A percentile compares a stretch with the other conserved stretches of the same genome.
Conservation (phyloP, 2,113 vertebrate species). For the Rafetus swinhoei region DNA sequence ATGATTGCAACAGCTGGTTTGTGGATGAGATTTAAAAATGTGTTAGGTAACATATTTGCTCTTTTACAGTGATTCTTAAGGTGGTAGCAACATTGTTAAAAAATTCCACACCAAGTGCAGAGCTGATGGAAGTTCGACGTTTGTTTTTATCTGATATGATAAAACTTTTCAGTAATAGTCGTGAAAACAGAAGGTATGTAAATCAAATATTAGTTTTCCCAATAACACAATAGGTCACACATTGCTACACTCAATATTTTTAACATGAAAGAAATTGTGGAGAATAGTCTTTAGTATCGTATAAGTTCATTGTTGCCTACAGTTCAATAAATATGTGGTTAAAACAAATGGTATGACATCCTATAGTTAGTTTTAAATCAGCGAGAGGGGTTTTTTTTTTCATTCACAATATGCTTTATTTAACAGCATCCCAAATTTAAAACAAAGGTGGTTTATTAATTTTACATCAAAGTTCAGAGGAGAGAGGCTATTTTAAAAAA, state of each 20-base stretch:
- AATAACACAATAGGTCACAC: not conserved
- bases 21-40: slow-evolving; percentile 8
- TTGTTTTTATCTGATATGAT: slow-evolving; percentile 99
- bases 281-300: not conserved
- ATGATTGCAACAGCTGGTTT: not conserved
- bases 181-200: slow-evolving; percentile 95
- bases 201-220: not conserved
- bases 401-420: not conserved
- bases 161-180: slow-evolving; percentile 98
- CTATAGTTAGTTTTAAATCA: not conserved
- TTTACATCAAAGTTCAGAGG: not conserved
- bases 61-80: slow-evolving; percentile 94
- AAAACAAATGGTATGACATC: not conserved
- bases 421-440: not conserved
- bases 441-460: not conserved
- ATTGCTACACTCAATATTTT: not conserved
- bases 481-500: not conserved
- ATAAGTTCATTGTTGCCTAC: not conserved
- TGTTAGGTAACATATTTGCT: slow-evolving; percentile 51
- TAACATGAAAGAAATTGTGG: not conserved
- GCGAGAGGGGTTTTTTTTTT: not conserved
- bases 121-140: slow-evolving; percentile 97
- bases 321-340: not conserved
- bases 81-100: slow-evolving; percentile 97
- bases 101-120: slow-evolving; percentile 94